A percentile compares a stretch with the other conserved stretches of the same genome.
Conservation (phyloP, 2,888 invertebrate genomes). For the Leucophenga maculata region DNA sequence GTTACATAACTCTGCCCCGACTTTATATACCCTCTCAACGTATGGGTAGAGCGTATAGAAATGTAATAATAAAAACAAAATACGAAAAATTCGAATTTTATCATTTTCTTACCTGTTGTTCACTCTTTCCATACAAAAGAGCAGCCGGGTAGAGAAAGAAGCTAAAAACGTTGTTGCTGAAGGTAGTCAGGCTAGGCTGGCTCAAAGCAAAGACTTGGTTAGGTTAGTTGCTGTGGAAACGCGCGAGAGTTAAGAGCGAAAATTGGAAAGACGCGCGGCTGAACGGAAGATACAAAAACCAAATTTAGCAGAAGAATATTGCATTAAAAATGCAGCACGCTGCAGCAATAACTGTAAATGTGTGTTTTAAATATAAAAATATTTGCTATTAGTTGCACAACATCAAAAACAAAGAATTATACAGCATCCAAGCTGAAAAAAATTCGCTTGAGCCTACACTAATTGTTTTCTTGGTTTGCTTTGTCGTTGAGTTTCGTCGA, state of each 20-base stretch:
- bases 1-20: too few relatives aligned
- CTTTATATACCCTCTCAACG: too few relatives aligned
- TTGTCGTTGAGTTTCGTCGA: constrained; percentile 41
- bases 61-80: neutral
- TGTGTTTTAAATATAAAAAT: neutral
- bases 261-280: constrained; percentile 29
- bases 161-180: too few relatives aligned
- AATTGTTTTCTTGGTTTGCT: constrained; percentile 42
- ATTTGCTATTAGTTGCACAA: constrained; percentile 4
- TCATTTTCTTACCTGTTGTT: constrained; percentile 11
- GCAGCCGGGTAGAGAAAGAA: too few relatives aligned
- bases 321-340: neutral
- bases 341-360: neutral
- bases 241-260: constrained; percentile 27
- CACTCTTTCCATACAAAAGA: neutral
- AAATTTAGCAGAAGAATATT: constrained; percentile 9
- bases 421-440: neutral
- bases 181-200: too few relatives aligned
- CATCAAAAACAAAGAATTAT: constrained; percentile 18
- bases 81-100: constrained; percentile 1
- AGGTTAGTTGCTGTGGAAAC: constrained; percentile 40
- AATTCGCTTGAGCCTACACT: constrained; percentile 14
- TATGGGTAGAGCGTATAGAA: too few relatives aligned
- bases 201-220: neutral
- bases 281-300: too few relatives aligned